Evolutionary conservation across 2,797 vertebrate species (phyloP), one percentile per base, ranked within the genome.

Genomic region (Coreius guichenoti): DNA sequence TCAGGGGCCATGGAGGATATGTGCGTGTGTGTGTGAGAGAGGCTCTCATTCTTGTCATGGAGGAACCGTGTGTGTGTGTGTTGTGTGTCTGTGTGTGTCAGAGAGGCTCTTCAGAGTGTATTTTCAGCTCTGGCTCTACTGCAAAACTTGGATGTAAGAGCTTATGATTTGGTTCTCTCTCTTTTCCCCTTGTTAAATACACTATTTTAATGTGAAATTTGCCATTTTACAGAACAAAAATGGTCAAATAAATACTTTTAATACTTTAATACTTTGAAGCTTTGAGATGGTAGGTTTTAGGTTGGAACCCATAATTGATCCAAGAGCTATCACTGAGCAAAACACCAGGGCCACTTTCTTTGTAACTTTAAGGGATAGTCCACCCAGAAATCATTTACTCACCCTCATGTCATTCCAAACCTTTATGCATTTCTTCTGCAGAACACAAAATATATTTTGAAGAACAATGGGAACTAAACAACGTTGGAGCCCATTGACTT

Each of bases 1-100:
- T 90, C 81, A 89, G 63, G 26, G 85, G 83, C 65, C 68, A 88
- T 70, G 82, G 77, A 83, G 87, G 63, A 90, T 90, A n/a, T 51
- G 79, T 75, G 56, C 5, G 16, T 45, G 43, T 47, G 6, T 8
- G 56, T 1, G 19, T 51, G 45, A 47, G 47, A 61, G 65, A 61
- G 47, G 43, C 39, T 69, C 39, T 84, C 33, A 67, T 47, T 78
- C 36, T 70, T 31, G 61, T 76, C 47, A 54, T 76, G 79, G 67
- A 65, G 77, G 69, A 83, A 45, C 67, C 4, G 29, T 79, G 80
- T 77, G 81, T 84, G 72, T 65, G 79, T 81, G n/a, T 75, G n/a
- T n/a, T 79, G 80, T 77, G 81, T 84, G 72, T 65, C 74, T 81
- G n/a, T 75, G 78, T 75, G 81, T 83, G 58, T 87, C 39, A 56